Evolutionary conservation across 2,888 invertebrate genomes (phyloP), one percentile per base, ranked within the genome.

Genomic region (Dynastes tityus): DNA sequence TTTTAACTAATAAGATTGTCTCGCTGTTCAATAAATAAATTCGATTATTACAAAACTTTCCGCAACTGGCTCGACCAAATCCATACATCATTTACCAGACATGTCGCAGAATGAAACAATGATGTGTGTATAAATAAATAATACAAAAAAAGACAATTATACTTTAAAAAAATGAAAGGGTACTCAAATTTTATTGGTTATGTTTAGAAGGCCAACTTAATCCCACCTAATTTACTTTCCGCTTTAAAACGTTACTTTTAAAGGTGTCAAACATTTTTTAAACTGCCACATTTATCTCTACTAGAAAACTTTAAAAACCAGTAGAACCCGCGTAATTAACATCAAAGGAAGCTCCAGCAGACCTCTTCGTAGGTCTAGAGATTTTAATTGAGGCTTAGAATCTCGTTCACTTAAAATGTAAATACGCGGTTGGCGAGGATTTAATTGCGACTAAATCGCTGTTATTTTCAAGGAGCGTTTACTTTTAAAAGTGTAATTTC

Each of bases 341-440:
- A 68, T 68, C 68, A 68, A 68, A 68, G 51, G 68, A 68, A 68
- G 22, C 68, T 51, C 68, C 9, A 32, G 16, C 51, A 68, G 51
- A 53, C 68, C 68, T 68, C 51, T 68, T 68, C 51, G 68, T 51
- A 53, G 49, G 65, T 67, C 40, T 67, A 67, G 45, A 45, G 68
- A 29, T 53, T 68, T 68, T 68, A 68, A 68, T 68, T 68, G 68
- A 51, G 68, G 51, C 68, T 68, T 68, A 29, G 13, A 51, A 68
- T 68, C 51, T 22, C 27, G 68, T 68, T 68, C 68, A 68, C 68
- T 51, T 68, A 68, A 68, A 68, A 68, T 51, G 68, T 68, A 68
- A 68, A 68, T 68, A 49, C 51, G 29, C 51, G 22, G 29, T 51
- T 53, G 29, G 13, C 27, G 68, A 68, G 51, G 49, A 51, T 68